Evolutionary conservation across 2,888 invertebrate species (phyloP), one percentile per base, ranked within the genome.

Genomic region (Hemicrepidius hirtus): DNA sequence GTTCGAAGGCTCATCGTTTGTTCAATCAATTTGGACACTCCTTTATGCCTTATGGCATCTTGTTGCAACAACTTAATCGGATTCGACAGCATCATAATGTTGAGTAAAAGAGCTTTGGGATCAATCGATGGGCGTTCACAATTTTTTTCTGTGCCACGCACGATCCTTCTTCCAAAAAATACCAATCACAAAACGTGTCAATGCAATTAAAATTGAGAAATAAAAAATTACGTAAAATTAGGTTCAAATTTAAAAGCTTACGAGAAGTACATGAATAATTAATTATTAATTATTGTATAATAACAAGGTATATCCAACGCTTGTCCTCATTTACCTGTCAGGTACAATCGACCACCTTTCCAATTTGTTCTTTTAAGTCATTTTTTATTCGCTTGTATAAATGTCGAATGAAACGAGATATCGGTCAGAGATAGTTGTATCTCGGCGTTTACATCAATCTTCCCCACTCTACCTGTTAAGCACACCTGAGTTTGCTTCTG

Each of bases 351-450:
- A 66, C 69, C 75, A 73, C 78, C 77, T 77, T 78, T 78, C 78
- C 76, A 78, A 78, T 78, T 77, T 77, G 78, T 77, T 59, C 71
- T 68, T 72, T 71, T 50, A 71, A 69, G 72, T 60, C 67, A 69
- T 67, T 71, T 76, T 75, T 75, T 74, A 76, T 72, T 75, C 65
- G 71, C 74, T 50, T 74, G 75, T 74, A 76, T 76, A 78, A 78
- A 79, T 76, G 77, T 76, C 77, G 75, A 78, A 75, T 73, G 78
- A 71, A 77, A 68, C 77, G 77, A 79, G 78, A 79, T 78, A 79
- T 79, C 79, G 79, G 79, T 79, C 79, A 79, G 78, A 79, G 79
- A 78, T 79, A 79, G 79, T 79, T 79, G 79, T 78, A 78, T 76
- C 78, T 75, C 64, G 63, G 72, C 75, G 75, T 78, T 77, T 76